Conservation (phyloP, 2,888 invertebrate genomes). For the Yponomeuta malinellus region DNA sequence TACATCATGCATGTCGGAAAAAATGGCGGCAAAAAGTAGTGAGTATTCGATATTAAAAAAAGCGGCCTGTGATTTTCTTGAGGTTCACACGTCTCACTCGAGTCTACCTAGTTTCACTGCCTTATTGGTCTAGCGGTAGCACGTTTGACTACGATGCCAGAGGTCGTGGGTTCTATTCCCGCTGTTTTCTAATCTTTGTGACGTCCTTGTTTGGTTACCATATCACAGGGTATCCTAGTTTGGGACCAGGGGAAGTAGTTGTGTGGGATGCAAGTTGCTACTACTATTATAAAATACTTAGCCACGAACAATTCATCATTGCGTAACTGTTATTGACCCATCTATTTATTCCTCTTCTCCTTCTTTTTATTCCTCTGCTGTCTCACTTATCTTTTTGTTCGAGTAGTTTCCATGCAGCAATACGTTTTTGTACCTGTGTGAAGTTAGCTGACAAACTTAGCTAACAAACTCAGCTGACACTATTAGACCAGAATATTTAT, state of each 20-base stretch:
- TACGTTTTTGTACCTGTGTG: not conserved
- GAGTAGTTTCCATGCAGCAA: not conserved
- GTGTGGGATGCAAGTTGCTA: no score
- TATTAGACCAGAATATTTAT: no score
- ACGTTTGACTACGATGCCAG: no score
- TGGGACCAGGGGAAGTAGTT: no score
- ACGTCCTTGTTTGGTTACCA: no score
- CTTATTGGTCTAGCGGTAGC: not conserved
- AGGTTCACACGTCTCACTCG: not conserved
- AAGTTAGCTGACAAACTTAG: no score
- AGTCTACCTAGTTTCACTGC: not conserved
- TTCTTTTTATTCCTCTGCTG: not conserved
- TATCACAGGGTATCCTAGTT: no score
- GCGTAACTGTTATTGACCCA: not conserved
- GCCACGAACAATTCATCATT: not conserved
- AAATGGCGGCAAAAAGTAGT: constrained; percentile 40
- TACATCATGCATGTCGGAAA: constrained; percentile 53
- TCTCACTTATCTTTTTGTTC: not conserved
- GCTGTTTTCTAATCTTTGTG: no score
- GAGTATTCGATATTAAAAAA: constrained; percentile 28
- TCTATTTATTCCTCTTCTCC: no score
- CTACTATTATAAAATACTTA: no score
- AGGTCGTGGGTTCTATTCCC: no score
- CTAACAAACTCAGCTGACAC: no score
- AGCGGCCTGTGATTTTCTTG: not conserved